Conservation (phyloP, 2,113 vertebrate species). For the Menura novaehollandiae region DNA sequence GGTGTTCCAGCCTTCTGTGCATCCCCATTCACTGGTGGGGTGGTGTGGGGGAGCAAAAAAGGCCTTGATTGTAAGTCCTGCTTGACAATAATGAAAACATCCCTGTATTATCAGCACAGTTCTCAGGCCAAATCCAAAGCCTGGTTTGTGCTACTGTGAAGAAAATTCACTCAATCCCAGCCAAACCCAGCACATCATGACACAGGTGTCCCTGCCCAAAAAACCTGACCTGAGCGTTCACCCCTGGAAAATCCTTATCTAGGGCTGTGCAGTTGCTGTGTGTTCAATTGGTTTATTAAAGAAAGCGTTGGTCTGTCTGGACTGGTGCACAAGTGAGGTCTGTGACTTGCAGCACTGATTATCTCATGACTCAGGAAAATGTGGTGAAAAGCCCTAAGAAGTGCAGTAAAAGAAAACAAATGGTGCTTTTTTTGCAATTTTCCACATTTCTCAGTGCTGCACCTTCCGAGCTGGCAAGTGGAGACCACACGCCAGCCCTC, state of each 20-base stretch:
- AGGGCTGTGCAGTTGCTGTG: neutral
- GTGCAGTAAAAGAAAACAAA: neutral
- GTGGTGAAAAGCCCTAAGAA: neutral
- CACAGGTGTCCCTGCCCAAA: neutral
- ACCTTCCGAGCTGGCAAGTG: accelerated
- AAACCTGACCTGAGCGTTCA: neutral
- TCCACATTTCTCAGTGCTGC: neutral
- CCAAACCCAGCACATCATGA: neutral
- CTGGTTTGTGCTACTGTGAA: neutral
- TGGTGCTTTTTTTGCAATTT: neutral
- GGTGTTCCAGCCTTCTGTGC: neutral
- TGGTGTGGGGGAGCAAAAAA: neutral
- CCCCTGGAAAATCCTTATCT: neutral
- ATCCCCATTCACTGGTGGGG: neutral
- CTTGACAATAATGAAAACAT: neutral
- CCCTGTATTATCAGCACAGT: no score
- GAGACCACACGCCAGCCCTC: neutral
- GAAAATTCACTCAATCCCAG: neutral
- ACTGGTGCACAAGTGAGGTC: neutral
- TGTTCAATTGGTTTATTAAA: neutral
- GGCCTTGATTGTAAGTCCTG: neutral
- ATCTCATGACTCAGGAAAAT: neutral
- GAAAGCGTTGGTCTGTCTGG: neutral
- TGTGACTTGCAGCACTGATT: neutral
- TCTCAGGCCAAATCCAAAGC: neutral